These are phyloP conservation scores for Campylorhamphus procurvoides DNA, from an alignment of 2,113 vertebrate genomes.

Conservation along the genomic window DNA sequence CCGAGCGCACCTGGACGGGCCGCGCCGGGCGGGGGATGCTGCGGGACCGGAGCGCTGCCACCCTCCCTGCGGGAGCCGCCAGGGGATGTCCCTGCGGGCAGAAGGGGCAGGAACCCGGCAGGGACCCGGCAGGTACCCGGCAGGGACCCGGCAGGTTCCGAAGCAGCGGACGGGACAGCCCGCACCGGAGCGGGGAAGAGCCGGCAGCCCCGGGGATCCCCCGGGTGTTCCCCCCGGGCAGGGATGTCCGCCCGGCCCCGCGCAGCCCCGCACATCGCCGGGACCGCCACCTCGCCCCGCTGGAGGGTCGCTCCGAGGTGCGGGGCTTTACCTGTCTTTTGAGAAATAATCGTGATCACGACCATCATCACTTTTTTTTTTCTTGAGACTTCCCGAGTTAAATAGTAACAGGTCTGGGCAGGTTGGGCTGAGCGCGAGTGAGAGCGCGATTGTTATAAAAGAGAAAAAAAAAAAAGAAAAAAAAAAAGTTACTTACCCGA, in stretches of 20 bases:
- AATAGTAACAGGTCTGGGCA: constrained; percentile 68
- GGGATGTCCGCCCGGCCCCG: not conserved
- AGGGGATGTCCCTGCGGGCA: not conserved
- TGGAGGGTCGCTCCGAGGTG: not conserved
- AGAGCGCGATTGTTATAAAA: not conserved
- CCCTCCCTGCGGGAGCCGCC: not conserved
- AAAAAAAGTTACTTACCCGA: constrained; percentile 83
- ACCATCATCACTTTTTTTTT: not conserved
- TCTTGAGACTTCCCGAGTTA: constrained; percentile 22
- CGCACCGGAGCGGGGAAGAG: no score
- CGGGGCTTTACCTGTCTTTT: not conserved
- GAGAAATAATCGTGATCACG: not conserved
- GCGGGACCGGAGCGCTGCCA: not conserved
- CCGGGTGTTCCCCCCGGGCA: not conserved
- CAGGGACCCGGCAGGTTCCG: not conserved
- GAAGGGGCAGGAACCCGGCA: not conserved
- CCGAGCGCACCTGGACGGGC: not conserved
- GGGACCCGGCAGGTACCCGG: not conserved
- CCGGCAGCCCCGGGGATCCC: not conserved
- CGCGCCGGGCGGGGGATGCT: not conserved
- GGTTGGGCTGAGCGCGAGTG: not conserved
- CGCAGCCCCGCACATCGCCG: not conserved
- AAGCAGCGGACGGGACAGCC: not conserved
- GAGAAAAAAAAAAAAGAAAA: not conserved
- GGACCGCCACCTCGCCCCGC: not conserved